Percentiles rank a stretch among this genome's conserved stretches.
phyloP scores from a whole-genome alignment of 2,888 invertebrate genomes.

The Slavum lentiscoides region DNA sequence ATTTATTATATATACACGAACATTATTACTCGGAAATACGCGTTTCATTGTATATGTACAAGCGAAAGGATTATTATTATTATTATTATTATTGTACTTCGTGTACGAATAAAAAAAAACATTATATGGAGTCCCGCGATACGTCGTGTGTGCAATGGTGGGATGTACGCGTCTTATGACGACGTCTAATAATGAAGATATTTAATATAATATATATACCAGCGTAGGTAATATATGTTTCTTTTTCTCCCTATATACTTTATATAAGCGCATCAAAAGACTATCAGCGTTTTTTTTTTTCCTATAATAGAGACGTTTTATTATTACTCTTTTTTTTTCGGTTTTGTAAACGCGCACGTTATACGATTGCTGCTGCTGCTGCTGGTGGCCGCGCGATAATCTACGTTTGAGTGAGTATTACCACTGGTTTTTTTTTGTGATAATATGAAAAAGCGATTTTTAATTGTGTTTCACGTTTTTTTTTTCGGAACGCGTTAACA shows the following conservation, averaged over 20 bases:
- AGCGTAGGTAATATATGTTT: background rate
- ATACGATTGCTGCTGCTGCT: background rate
- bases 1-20: slow-evolving; percentile 5
- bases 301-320: background rate
- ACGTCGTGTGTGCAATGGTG: background rate
- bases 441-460: slow-evolving; percentile 32
- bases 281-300: slow-evolving; percentile 23
- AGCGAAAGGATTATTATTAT: slow-evolving; percentile 18
- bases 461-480: background rate
- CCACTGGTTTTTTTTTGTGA: background rate
- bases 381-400: background rate
- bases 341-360: background rate
- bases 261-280: slow-evolving; percentile 26
- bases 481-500: background rate
- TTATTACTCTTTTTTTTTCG: background rate
- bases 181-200: slow-evolving; percentile 35
- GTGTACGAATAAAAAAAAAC: slow-evolving; percentile 41
- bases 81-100: background rate
- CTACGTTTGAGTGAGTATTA: slow-evolving; percentile 15
- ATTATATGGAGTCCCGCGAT: background rate
- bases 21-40: slow-evolving; percentile 42
- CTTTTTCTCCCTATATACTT: background rate
- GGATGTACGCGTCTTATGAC: background rate
- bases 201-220: background rate
- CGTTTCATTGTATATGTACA: slow-evolving; percentile 32